Percentiles rank a stretch among this genome's conserved stretches.
phyloP scores from a whole-genome alignment of 2,888 invertebrate species.

The Seira sanloemensis region DNA sequence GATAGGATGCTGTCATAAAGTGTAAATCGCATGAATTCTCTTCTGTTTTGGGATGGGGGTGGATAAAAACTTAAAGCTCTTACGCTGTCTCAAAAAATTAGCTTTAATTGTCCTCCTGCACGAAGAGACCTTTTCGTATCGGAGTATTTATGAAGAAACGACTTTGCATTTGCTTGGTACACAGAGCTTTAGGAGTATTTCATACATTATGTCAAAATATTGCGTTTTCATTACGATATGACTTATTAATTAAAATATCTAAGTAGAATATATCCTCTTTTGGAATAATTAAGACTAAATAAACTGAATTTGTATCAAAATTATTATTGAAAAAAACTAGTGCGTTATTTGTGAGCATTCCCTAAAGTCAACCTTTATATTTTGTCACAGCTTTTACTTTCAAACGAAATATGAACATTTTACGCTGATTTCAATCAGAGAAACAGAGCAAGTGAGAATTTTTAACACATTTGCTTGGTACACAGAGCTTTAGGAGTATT shows the following conservation, averaged over 20 bases:
- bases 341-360: no score
- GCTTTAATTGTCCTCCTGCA: not conserved
- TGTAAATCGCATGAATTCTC: no score
- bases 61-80: not conserved
- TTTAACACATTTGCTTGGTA: no score
- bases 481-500: no score
- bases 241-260: not conserved
- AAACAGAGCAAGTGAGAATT: not conserved
- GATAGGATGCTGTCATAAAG: conserved; percentile 49
- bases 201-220: no score
- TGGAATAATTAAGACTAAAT: not conserved
- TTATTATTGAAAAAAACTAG: no score
- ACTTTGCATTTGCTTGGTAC: no score
- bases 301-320: not conserved
- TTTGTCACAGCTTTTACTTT: not conserved
- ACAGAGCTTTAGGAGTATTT: no score
- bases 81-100: not conserved
- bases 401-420: not conserved
- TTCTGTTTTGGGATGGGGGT: conserved; percentile 1
- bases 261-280: not conserved
- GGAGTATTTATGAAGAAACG: no score
- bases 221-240: not conserved
- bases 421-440: not conserved
- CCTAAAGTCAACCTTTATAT: no score
- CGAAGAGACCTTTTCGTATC: not conserved